Evolutionary conservation across 1,140 invertebrate species (phyloP).

Genomic region (Leptinotarsa lineolata): DNA sequence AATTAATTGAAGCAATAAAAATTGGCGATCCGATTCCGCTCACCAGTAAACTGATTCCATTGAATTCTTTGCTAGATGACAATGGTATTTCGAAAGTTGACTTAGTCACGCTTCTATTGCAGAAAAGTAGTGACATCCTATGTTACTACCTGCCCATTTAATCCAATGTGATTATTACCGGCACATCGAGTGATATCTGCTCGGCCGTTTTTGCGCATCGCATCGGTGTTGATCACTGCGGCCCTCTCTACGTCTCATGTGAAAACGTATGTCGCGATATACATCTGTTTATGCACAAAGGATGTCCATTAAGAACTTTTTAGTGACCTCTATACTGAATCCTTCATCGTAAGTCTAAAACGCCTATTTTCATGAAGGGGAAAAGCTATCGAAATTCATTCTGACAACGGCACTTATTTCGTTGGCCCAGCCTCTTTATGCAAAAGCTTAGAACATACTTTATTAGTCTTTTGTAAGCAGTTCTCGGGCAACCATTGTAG

Average conservation of each 20-base stretch:
- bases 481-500: no score
- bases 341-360: neutral
- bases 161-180: constrained; percentile 29
- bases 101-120: no score
- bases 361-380: neutral
- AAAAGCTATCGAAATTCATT: constrained; percentile 37
- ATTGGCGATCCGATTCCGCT: no score
- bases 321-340: neutral
- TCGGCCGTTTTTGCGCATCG: constrained; percentile 45
- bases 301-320: neutral
- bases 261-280: neutral
- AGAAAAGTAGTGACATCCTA: no score
- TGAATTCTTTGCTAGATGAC: no score
- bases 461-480: no score
- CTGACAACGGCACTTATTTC: constrained; percentile 44
- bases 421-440: no score
- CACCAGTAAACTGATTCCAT: no score
- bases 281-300: constrained; percentile 6
- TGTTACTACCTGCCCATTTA: no score
- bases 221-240: constrained; percentile 17
- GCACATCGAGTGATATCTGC: constrained; percentile 19
- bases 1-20: no score
- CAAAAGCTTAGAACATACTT: no score
- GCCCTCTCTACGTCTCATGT: constrained; percentile 14
- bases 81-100: no score